These are phyloP conservation scores for Enteromius unitaeniatus DNA, from an alignment of 2,797 vertebrate species.

Conservation along the genomic window DNA sequence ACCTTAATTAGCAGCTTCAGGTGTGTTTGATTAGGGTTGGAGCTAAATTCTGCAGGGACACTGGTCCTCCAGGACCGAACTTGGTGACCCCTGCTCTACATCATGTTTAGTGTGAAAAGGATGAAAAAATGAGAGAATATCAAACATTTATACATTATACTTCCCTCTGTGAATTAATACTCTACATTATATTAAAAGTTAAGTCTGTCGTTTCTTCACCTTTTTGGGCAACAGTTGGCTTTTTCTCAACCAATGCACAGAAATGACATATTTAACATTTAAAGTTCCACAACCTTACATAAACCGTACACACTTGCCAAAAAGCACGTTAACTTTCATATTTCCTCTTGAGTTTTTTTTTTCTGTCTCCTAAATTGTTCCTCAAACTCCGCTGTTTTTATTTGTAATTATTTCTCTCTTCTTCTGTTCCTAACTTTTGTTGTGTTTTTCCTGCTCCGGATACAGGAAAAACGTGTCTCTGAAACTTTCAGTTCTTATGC, in stretches of 20 bases:
- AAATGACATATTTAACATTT: not conserved
- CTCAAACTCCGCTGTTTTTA: constrained; percentile 63
- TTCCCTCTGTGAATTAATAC: not conserved
- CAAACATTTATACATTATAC: not conserved
- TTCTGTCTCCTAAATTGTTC: not conserved
- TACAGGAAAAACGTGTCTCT: constrained; percentile 92
- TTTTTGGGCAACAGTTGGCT: not conserved
- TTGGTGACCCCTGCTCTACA: constrained; percentile 39
- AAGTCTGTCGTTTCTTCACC: not conserved
- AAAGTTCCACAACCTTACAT: not conserved
- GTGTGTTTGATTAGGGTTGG: no score
- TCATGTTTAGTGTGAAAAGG: constrained; percentile 46
- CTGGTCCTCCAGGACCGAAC: no score
- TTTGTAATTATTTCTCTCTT: constrained; percentile 67
- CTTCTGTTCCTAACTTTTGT: constrained; percentile 59
- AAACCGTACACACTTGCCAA: not conserved
- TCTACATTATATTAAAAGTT: not conserved
- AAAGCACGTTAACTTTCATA: not conserved
- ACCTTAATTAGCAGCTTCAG: no score
- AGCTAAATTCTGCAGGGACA: no score
- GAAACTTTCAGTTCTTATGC: constrained; percentile 92
- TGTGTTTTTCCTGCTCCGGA: constrained; percentile 63
- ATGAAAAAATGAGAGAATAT: not conserved
- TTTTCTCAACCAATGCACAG: not conserved
- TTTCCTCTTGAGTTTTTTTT: not conserved